Base-by-base conservation (phyloP, 2,888 invertebrate species). In the Rhabditoides inermis region DNA sequence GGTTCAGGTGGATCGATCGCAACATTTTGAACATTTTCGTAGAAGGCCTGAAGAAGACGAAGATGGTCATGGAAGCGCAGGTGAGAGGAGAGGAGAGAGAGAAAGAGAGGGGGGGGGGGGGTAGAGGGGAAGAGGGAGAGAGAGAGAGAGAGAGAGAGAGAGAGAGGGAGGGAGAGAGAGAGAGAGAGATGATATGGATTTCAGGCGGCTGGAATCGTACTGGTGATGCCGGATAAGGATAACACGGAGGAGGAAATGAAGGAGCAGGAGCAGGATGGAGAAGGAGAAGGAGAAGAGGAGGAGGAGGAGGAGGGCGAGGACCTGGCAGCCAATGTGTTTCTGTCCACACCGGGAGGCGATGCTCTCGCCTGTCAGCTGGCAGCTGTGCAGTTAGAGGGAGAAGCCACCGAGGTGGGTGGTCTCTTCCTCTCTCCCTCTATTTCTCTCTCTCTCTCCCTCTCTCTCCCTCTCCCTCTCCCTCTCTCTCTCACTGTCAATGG, bases 1-100 rank as follows among this genome's bases (percentile, higher is more conserved):
- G 36, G 40, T 26, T 49, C 20, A 49, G 23, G 25, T 49, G 49
- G 49, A 15, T 49, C 7, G 49, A 49, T 41, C 22, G 32, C 18
- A 22, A 23, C 25, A 30, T 49, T 15, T 15, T 49, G 26, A 15
- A 40, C 25, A 30, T 41, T n/a, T 49, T 49, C 15, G 41, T 27
- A 3, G 42, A 49, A 23, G 49, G 41, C 5, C 23, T 41, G 20
- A 28, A 22, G 35, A n/a, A 23, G 18, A 41, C 41, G 3, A 41
- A 41, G 25, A 12, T 49, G 18, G 41, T 41, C 3, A 20, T 41
- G 30, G 5, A 44, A n/a, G n/a, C n/a, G n/a, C 7, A 15, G 32
- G 7, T 32, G 32, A 32, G 32, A 32, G 7, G 10, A 32, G 7
- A 32, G 15, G 15, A 32, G 32, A 32, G 32, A 10, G 15, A 32